Percentiles rank a stretch among this genome's conserved stretches.
Evolutionary conservation across 2,113 vertebrate genomes (phyloP).

Genomic region (Micromys minutus): DNA sequence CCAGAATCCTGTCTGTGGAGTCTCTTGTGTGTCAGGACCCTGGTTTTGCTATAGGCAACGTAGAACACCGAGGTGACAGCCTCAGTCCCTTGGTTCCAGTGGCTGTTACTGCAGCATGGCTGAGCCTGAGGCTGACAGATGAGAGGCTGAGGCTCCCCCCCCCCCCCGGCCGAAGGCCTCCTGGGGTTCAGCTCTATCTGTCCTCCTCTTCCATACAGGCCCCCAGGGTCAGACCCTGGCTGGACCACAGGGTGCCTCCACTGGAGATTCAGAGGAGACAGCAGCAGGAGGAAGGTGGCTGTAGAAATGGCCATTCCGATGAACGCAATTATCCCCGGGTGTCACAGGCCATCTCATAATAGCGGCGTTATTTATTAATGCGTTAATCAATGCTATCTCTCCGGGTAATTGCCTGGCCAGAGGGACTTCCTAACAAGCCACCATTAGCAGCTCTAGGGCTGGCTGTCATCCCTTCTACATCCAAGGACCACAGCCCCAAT

Average conservation of each 20-base stretch:
- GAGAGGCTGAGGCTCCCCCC: neutral
- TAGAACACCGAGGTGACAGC: rapidly evolving
- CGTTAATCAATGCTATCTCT: slow-evolving; percentile 64
- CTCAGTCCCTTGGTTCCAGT: too few species aligned
- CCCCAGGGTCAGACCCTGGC: neutral
- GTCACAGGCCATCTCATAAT: slow-evolving; percentile 32
- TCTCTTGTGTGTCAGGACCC: neutral
- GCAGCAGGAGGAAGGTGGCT: neutral
- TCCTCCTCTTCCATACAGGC: neutral
- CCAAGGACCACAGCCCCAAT: rapidly evolving
- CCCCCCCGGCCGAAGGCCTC: neutral
- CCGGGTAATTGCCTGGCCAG: slow-evolving; percentile 31
- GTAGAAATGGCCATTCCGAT: neutral
- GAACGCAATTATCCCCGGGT: slow-evolving; percentile 32
- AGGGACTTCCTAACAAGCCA: neutral
- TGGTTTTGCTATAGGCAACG: rapidly evolving
- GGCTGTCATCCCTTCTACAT: neutral
- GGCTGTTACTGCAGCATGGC: rapidly evolving
- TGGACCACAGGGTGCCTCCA: neutral
- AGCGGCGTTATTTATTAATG: slow-evolving; percentile 70
- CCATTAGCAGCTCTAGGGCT: neutral
- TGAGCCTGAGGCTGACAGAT: rapidly evolving
- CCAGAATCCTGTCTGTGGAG: neutral
- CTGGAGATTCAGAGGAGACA: neutral
- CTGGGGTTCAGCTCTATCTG: neutral